A percentile compares a stretch with the other conserved stretches of the same genome.
These are phyloP conservation scores for Streptopelia turtur DNA, from an alignment of 2,797 vertebrate genomes.

Conservation along the genomic window DNA sequence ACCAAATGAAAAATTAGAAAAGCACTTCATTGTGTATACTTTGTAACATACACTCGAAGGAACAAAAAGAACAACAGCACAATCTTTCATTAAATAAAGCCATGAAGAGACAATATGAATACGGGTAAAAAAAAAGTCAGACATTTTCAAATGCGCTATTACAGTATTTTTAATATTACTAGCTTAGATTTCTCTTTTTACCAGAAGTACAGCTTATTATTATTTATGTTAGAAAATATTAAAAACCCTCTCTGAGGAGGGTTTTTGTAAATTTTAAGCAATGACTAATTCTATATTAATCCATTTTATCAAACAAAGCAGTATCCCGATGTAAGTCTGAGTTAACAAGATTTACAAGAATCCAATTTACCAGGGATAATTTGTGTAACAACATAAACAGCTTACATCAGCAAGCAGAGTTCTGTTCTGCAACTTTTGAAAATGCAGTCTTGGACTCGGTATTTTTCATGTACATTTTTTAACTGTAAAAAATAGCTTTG, in stretches of 20 bases:
- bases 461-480: neutral
- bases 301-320: neutral
- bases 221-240: neutral
- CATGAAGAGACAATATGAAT: neutral
- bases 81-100: neutral
- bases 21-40: neutral
- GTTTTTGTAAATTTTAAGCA: neutral
- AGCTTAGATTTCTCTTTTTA: neutral
- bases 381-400: neutral
- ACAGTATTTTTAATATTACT: neutral
- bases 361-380: slow-evolving; percentile 23
- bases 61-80: neutral
- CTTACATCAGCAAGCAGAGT: neutral
- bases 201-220: neutral
- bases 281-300: neutral
- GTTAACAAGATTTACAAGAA: slow-evolving; percentile 21
- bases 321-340: neutral
- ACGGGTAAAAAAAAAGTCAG: neutral
- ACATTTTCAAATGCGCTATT: neutral
- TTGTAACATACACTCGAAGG: neutral
- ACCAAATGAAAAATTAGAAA: neutral
- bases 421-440: neutral
- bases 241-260: neutral
- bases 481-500: neutral
- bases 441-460: neutral